Evolutionary conservation across 2,113 vertebrate species (phyloP).

Genomic region (Sturnus vulgaris): DNA sequence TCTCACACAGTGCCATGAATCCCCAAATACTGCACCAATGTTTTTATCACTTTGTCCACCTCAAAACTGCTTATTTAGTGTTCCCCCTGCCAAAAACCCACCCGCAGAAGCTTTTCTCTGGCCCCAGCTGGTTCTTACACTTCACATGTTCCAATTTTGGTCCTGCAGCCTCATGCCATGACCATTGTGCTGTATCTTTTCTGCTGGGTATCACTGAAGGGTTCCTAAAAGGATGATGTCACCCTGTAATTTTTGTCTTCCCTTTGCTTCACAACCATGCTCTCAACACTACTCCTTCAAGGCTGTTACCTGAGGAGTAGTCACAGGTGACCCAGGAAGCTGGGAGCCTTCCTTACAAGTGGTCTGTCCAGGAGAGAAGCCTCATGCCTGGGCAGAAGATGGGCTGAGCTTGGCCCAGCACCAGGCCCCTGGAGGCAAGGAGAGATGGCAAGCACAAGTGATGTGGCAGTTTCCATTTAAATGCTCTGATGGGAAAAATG

Average conservation of each 20-base stretch:
- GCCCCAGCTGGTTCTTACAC: neutral
- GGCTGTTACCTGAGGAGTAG: neutral
- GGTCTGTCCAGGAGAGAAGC: neutral
- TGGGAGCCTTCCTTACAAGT: neutral
- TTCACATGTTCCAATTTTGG: neutral
- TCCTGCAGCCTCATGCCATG: neutral
- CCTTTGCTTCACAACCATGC: neutral
- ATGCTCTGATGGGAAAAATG: neutral
- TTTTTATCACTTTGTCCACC: neutral
- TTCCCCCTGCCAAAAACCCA: neutral
- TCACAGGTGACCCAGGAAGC: neutral
- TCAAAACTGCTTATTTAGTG: neutral
- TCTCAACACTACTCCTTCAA: neutral
- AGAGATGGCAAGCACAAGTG: neutral
- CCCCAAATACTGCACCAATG: neutral
- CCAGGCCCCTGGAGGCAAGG: fast-evolving
- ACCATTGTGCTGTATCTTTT: neutral
- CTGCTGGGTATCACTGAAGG: neutral
- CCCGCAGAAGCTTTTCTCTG: neutral
- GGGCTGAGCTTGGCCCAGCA: neutral
- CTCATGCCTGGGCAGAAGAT: neutral
- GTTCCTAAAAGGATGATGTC: neutral
- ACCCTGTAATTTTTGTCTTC: neutral
- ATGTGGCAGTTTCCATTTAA: neutral
- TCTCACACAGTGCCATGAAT: neutral